These are phyloP conservation scores for Stramonita haemastoma DNA, from an alignment of 2,888 invertebrate species.

Conservation along the genomic window DNA sequence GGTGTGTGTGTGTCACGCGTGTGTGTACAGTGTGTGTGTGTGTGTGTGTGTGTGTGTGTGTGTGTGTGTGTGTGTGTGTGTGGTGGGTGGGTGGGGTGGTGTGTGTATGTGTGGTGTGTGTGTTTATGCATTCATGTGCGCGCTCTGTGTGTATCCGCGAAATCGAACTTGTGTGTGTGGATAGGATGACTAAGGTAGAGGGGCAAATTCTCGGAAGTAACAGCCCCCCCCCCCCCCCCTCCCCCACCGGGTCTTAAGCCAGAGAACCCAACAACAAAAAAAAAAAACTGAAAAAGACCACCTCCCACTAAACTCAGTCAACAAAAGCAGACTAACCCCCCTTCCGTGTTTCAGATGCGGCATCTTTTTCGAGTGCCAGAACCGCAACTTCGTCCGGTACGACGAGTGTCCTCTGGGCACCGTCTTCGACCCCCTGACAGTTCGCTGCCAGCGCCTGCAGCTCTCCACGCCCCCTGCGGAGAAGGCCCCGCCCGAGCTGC, in stretches of 20 bases:
- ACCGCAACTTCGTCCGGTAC: slow-evolving; percentile 51
- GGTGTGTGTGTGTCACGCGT: background rate
- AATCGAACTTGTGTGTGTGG: background rate
- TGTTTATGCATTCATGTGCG: background rate
- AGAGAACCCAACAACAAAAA: too few species aligned
- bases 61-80: background rate
- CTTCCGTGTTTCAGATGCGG: slow-evolving; percentile 46
- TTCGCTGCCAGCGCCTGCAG: slow-evolving; percentile 48
- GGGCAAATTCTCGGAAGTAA: too few species aligned
- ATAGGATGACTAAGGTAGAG: background rate
- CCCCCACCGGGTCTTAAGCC: too few species aligned
- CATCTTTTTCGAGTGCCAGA: slow-evolving; percentile 55
- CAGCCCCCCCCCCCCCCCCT: too few species aligned
- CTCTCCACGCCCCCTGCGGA: slow-evolving; percentile 52
- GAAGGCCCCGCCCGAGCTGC: slow-evolving; percentile 50
- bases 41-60: background rate
- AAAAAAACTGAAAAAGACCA: too few species aligned
- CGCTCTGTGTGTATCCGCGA: background rate
- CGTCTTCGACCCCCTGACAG: slow-evolving; percentile 54
- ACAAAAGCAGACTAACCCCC: background rate
- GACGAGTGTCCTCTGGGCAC: slow-evolving; percentile 54
- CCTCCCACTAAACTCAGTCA: too few species aligned
- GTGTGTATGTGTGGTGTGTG: background rate
- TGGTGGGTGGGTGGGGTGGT: background rate
- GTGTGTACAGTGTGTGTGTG: background rate